These are phyloP conservation scores for Araneus ventricosus DNA, from an alignment of 1,140 invertebrate genomes.

Conservation along the genomic window DNA sequence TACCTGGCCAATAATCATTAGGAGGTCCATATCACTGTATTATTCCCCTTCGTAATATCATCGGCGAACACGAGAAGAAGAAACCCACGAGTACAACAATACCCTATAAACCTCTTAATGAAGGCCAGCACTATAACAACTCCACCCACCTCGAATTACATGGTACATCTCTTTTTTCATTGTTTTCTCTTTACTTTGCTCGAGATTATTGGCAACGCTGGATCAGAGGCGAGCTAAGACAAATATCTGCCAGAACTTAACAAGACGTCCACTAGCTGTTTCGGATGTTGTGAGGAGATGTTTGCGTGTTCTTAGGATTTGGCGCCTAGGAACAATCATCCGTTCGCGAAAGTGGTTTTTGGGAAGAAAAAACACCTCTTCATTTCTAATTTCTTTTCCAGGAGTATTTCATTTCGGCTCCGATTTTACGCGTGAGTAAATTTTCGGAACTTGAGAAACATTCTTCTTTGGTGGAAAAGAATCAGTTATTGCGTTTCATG, in stretches of 20 bases:
- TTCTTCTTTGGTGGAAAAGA: background rate
- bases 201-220: conserved; percentile 59
- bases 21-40: conserved; percentile 21
- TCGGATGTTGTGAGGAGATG: conserved; percentile 21
- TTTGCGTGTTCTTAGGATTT: conserved; percentile 60
- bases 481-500: background rate
- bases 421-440: conserved; percentile 40
- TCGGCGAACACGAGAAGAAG: background rate
- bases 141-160: conserved; percentile 69
- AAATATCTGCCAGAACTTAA: conserved; percentile 71
- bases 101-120: conserved; percentile 63
- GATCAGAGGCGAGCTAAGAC: conserved; percentile 65
- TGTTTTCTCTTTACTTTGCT: conserved; percentile 42
- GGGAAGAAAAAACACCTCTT: background rate
- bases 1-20: conserved; percentile 31
- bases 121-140: conserved; percentile 55
- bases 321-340: conserved; percentile 40
- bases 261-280: conserved; percentile 44
- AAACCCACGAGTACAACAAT: conserved; percentile 6
- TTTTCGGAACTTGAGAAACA: background rate
- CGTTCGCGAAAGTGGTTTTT: conserved; percentile 39
- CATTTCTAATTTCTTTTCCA: conserved; percentile 46
- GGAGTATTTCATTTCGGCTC: conserved; percentile 25
- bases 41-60: conserved; percentile 15
- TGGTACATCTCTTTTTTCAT: conserved; percentile 9